Conservation (phyloP, 2,113 vertebrate genomes). For the Thunnus thynnus region DNA sequence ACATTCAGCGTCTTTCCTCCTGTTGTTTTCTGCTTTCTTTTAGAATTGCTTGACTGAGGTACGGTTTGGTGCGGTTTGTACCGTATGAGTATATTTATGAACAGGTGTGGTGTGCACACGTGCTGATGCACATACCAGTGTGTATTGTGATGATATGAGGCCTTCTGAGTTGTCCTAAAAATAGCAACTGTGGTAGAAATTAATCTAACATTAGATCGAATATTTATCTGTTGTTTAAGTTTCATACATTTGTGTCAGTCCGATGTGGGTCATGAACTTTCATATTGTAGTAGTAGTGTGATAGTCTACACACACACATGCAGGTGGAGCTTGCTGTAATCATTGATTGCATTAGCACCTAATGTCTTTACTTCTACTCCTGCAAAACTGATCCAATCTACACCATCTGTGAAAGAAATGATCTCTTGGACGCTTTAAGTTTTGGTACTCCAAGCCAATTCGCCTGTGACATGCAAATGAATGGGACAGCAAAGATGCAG, state of each 20-base stretch:
- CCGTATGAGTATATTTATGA: constrained; percentile 13
- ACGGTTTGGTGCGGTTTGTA: background rate
- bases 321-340: background rate
- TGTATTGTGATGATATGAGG: background rate
- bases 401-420: constrained; percentile 1
- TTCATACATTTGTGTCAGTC: too few species aligned
- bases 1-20: constrained; percentile 20
- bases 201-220: too few species aligned
- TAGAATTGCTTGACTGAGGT: constrained; percentile 1
- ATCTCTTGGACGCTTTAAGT: background rate
- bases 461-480: constrained; percentile 1
- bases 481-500: constrained; percentile 11
- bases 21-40: background rate
- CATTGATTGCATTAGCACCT: background rate
- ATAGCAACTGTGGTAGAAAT: background rate
- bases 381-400: background rate
- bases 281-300: background rate
- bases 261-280: background rate
- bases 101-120: background rate
- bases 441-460: background rate
- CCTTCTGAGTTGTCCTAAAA: constrained; percentile 9
- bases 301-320: background rate
- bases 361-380: constrained; percentile 17
- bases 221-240: too few species aligned
- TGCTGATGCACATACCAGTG: background rate